Conservation (phyloP, 2,888 invertebrate genomes). For the Agrilus biguttatus region DNA sequence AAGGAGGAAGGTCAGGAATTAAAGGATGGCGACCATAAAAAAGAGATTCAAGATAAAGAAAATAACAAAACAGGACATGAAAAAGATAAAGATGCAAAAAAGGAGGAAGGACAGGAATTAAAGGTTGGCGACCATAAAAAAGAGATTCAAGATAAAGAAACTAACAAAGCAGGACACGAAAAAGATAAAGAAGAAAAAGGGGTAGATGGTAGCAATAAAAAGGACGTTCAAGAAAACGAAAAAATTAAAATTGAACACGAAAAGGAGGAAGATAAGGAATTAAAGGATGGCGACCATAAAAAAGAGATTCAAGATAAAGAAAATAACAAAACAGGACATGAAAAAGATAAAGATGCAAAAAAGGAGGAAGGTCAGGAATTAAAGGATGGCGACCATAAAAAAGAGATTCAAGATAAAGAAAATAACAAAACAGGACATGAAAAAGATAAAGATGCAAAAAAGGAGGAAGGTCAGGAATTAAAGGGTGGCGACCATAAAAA, state of each 20-base stretch:
- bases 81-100: too few species aligned
- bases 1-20: too few species aligned
- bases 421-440: neutral
- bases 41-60: neutral
- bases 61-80: neutral
- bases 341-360: too few species aligned
- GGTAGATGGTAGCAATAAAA: neutral
- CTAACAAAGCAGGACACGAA: too few species aligned
- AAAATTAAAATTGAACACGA: neutral
- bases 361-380: neutral
- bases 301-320: neutral
- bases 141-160: neutral
- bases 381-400: neutral
- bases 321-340: neutral
- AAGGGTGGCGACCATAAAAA: neutral
- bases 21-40: neutral
- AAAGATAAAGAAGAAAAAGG: neutral
- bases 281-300: neutral
- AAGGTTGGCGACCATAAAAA: neutral
- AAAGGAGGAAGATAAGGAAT: neutral
- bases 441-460: too few species aligned
- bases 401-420: neutral
- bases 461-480: neutral
- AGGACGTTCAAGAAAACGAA: neutral
- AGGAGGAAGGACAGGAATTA: neutral